Percentiles rank a stretch among this genome's conserved stretches.
Evolutionary conservation across 2,888 invertebrate species (phyloP).

Genomic region (Scaptomyza parva): DNA sequence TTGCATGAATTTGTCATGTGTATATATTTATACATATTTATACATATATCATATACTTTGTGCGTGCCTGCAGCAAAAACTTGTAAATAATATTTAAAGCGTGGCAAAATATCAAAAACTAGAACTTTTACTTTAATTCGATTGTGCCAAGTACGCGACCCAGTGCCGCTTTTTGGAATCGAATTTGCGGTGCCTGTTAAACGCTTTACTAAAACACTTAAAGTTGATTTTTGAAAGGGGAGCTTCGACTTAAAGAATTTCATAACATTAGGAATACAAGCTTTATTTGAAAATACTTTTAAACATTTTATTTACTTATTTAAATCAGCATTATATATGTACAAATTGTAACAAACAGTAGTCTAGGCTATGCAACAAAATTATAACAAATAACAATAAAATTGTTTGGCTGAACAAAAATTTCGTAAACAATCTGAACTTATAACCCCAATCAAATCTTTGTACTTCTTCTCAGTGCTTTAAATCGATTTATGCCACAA

Average conservation of each 20-base stretch:
- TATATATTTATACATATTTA: background rate
- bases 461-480: slow-evolving; percentile 2
- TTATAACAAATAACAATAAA: no score
- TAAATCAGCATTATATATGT: no score
- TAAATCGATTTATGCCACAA: slow-evolving; percentile 5
- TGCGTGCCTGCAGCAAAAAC: slow-evolving; percentile 13
- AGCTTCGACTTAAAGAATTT: background rate
- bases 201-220: background rate
- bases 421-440: slow-evolving; percentile 34
- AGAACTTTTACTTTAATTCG: background rate
- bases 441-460: slow-evolving; percentile 53
- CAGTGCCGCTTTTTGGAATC: slow-evolving; percentile 9
- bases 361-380: no score
- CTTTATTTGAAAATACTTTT: no score
- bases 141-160: slow-evolving; percentile 27
- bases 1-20: background rate
- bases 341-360: no score
- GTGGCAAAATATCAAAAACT: background rate
- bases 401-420: slow-evolving; percentile 6
- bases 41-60: slow-evolving; percentile 1
- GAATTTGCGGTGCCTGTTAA: slow-evolving; percentile 10
- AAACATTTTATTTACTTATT: no score
- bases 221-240: background rate
- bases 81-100: slow-evolving; percentile 13
- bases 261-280: background rate